Evolutionary conservation across 1,140 invertebrate species (phyloP), one percentile per base, ranked within the genome.

Genomic region (Kradibia gibbosae): DNA sequence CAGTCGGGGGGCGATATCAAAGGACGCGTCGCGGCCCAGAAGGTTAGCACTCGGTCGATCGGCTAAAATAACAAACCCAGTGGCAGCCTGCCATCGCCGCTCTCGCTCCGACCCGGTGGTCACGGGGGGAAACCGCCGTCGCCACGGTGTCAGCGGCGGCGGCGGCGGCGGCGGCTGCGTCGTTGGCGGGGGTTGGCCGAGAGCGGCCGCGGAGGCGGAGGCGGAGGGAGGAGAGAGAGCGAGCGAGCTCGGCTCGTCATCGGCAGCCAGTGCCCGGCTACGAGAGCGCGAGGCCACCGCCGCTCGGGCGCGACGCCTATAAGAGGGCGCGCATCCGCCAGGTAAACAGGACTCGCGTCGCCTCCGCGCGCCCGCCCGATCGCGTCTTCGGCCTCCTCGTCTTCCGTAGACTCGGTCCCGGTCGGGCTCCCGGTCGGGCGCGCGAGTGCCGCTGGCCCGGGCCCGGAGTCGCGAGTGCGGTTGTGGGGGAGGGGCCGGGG

Each of bases 341-440:
- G 70, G 36, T 60, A 80, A 72, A 72, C 78, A 73, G 70, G 78
- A 80, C 70, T 73, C 48, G 77, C 65, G 77, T 45, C 22, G 77
- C 25, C 72, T 74, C 7, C 62, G 28, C 22, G 45, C 62, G 76
- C 60, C n/a, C 31, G 50, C 48, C 50, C 31, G 60, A 65, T 65
- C 22, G 22, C 15, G 25, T 45, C n/a, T n/a, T 13, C 67, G 22
- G 8, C 39, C n/a, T n/a, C n/a, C n/a, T n/a, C n/a, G n/a, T n/a
- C n/a, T n/a, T n/a, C n/a, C n/a, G n/a, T n/a, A n/a, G n/a, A n/a
- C n/a, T n/a, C n/a, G n/a, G n/a, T n/a, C n/a, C n/a, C n/a, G n/a
- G n/a, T n/a, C n/a, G n/a, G n/a, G n/a, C n/a, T n/a, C n/a, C n/a
- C n/a, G n/a, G 25, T 53, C 22, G 36, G 42, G 28, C 34, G 74